Evolutionary conservation across 2,888 invertebrate species (phyloP).

Genomic region (Ectropis crepuscularia): DNA sequence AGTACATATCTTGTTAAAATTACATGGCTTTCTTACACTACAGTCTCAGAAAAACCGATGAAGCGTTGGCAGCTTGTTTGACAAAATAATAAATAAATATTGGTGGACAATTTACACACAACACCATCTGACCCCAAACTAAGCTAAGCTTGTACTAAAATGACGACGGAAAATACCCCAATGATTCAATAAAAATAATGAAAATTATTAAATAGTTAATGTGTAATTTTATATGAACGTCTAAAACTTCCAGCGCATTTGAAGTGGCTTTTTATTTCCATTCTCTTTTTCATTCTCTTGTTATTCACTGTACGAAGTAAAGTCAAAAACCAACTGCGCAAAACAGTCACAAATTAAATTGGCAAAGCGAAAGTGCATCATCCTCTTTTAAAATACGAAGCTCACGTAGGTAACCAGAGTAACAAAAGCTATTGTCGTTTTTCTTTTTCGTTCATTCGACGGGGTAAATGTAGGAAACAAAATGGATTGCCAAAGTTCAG

Average conservation of each 20-base stretch:
- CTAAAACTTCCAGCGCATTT: background rate
- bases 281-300: slow-evolving; percentile 1
- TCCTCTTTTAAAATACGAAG: slow-evolving; percentile 36
- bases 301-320: slow-evolving; percentile 3
- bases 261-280: background rate
- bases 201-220: background rate
- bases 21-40: too few species aligned
- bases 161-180: background rate
- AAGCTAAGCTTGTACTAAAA: too few species aligned
- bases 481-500: slow-evolving; percentile 60
- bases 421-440: slow-evolving; percentile 46
- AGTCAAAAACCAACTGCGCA: slow-evolving; percentile 19
- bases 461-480: slow-evolving; percentile 53
- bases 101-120: too few species aligned
- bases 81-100: too few species aligned
- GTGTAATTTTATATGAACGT: background rate
- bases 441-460: slow-evolving; percentile 48
- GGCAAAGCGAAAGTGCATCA: slow-evolving; percentile 35
- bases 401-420: slow-evolving; percentile 43
- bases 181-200: background rate
- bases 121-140: too few species aligned
- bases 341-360: slow-evolving; percentile 36
- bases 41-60: too few species aligned
- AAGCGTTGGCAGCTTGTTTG: too few species aligned
- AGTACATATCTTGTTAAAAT: too few species aligned